Evolutionary conservation across 2,113 vertebrate species (phyloP), one percentile per base, ranked within the genome.

Genomic region (Vidua chalybeata): DNA sequence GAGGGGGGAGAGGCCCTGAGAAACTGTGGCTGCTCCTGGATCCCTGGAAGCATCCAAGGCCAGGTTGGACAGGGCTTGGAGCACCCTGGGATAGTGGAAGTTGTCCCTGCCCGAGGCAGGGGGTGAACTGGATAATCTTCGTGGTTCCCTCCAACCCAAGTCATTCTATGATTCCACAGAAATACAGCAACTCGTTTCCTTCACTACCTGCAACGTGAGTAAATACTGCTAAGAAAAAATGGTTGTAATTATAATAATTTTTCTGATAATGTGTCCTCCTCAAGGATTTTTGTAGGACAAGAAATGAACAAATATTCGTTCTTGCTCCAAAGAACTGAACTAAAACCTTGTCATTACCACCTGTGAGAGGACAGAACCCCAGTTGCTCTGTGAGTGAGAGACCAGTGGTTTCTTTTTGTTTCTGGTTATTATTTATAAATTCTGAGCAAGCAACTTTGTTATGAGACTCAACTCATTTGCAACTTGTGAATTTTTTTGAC

Each of bases 41-140:
- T 18, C 54, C 11, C 62, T 75, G 54, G 24, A 0, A 41, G 2
- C 52, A 39, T 3, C 23, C 62, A 10, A 54, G 28, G 16, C 9
- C 46, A n/a, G 23, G 15, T 0, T 39, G 55, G 55, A 56, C 13
- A 0, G 19, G 7, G 10, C 5, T 41, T 46, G 28, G n/a, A 61
- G 6, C 30, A 37, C 0, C 13, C 23, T 61, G 54, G 6, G 39
- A 2, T 0, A 10, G 10, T 52, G 52, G 52, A 2, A 67, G 2
- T 0, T 30, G 11, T 41, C 19, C 28, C 39, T 82, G 45, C 3
- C 15, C 16, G 7, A 3, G 13, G 39, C 13, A 67, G 13, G 16
- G 12, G 3, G 0, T n/a, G 28, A 24, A 61, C 3, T 3, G 1
- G 19, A 12, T 46, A 23, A n/a, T 14, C 20, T 68, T 61, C 3